phyloP scores from a whole-genome alignment of 1,140 invertebrate species.

The Lasaia peninsularis region DNA sequence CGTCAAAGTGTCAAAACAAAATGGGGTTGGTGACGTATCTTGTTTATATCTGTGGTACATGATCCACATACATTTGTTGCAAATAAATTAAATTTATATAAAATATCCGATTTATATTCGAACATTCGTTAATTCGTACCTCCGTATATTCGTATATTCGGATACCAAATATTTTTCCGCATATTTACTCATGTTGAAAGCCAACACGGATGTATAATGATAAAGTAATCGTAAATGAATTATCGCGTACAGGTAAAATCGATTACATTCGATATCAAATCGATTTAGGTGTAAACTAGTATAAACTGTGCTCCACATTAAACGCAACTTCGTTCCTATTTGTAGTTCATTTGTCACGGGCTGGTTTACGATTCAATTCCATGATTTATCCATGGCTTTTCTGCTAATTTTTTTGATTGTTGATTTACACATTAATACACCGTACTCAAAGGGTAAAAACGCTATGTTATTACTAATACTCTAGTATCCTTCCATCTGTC shows the following conservation, averaged over 20 bases:
- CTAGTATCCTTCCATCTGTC: too few species aligned
- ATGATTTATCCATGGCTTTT: background rate
- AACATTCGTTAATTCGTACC: too few species aligned
- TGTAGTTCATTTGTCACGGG: slow-evolving; percentile 55
- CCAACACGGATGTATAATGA: slow-evolving; percentile 29
- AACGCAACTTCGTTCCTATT: slow-evolving; percentile 45
- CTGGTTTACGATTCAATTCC: slow-evolving; percentile 12
- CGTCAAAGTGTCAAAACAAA: too few species aligned
- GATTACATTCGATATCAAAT: slow-evolving; percentile 64
- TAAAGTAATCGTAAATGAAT: slow-evolving; percentile 56
- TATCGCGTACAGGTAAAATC: slow-evolving; percentile 51
- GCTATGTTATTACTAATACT: background rate
- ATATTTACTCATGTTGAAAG: slow-evolving; percentile 15
- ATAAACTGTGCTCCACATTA: slow-evolving; percentile 35
- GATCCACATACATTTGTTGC: too few species aligned
- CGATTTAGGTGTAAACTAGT: slow-evolving; percentile 64
- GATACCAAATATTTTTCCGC: slow-evolving; percentile 18
- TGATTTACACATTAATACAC: too few species aligned
- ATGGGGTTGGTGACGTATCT: too few species aligned
- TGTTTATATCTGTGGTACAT: too few species aligned
- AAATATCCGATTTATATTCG: too few species aligned
- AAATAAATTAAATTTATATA: background rate
- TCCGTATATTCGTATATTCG: too few species aligned
- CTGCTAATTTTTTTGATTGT: background rate
- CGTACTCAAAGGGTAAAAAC: too few species aligned